Conservation (phyloP, 1,140 invertebrate species). For the Stegodyphus mimosarum region DNA sequence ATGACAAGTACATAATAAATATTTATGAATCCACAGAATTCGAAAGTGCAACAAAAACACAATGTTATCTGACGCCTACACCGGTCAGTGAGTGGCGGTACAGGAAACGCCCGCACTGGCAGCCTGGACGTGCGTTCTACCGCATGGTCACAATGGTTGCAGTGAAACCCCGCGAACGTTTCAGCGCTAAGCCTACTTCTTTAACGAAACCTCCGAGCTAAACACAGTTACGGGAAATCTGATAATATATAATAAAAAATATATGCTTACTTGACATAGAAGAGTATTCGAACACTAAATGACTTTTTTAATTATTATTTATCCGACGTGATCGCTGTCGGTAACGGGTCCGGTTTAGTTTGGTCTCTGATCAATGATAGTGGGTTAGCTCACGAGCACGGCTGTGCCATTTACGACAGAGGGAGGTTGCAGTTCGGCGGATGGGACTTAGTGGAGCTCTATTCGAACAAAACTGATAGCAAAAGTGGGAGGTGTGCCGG, state of each 20-base stretch:
- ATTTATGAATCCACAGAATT: too few species aligned
- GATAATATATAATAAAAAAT: too few species aligned
- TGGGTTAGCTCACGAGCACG: not conserved
- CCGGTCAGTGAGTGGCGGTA: not conserved
- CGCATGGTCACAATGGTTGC: not conserved
- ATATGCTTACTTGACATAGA: not conserved
- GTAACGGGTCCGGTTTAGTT: not conserved
- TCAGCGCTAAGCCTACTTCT: not conserved
- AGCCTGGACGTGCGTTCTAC: not conserved
- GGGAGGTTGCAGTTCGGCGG: not conserved
- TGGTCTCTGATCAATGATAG: not conserved
- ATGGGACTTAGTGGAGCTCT: too few species aligned
- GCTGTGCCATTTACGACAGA: not conserved
- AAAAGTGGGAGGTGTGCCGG: too few species aligned
- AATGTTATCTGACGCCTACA: not conserved
- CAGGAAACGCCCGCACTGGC: not conserved
- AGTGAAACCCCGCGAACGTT: not conserved
- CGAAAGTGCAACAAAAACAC: too few species aligned
- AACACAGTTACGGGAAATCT: not conserved
- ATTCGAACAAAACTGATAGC: too few species aligned
- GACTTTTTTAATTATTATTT: not conserved
- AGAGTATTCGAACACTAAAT: not conserved
- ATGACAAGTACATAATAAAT: too few species aligned
- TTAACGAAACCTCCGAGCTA: not conserved
- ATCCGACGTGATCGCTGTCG: not conserved